Evolutionary conservation across 2,797 vertebrate species (phyloP).

Genomic region (Etheostoma nigrum): DNA sequence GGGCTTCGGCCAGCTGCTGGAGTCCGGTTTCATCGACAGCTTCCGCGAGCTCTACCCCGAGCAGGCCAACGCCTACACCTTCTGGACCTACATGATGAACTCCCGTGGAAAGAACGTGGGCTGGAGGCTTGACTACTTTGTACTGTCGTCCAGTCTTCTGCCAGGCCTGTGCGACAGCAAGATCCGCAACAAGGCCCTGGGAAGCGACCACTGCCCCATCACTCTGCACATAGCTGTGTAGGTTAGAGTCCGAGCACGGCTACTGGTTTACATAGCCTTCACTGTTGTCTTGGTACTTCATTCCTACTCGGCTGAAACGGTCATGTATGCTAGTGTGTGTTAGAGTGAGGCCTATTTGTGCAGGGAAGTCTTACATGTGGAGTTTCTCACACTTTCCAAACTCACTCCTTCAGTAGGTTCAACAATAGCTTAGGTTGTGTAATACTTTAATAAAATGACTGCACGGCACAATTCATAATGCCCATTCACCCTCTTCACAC

Average conservation of each 20-base stretch:
- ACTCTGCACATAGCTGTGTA: constrained; percentile 89
- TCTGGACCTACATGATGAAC: constrained; percentile 98
- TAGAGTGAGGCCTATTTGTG: neutral
- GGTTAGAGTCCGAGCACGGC: constrained; percentile 8
- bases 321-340: constrained; percentile 4
- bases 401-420: constrained; percentile 18
- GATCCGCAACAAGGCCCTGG: constrained; percentile 89
- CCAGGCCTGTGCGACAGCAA: constrained; percentile 91
- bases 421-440: constrained; percentile 18
- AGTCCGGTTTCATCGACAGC: constrained; percentile 88
- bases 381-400: constrained; percentile 6
- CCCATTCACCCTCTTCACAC: constrained; percentile 16
- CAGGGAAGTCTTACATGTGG: neutral
- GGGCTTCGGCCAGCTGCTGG: constrained; percentile 87
- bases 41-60: constrained; percentile 91
- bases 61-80: constrained; percentile 89
- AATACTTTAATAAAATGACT: constrained; percentile 10
- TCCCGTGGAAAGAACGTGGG: constrained; percentile 91
- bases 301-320: constrained; percentile 17
- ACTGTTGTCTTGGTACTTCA: constrained; percentile 12
- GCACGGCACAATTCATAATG: neutral
- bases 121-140: constrained; percentile 93
- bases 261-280: neutral
- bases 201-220: constrained; percentile 95
- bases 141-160: constrained; percentile 88